These are phyloP conservation scores for Listrodromus nycthemerus DNA, from an alignment of 2,888 invertebrate species.

Conservation along the genomic window DNA sequence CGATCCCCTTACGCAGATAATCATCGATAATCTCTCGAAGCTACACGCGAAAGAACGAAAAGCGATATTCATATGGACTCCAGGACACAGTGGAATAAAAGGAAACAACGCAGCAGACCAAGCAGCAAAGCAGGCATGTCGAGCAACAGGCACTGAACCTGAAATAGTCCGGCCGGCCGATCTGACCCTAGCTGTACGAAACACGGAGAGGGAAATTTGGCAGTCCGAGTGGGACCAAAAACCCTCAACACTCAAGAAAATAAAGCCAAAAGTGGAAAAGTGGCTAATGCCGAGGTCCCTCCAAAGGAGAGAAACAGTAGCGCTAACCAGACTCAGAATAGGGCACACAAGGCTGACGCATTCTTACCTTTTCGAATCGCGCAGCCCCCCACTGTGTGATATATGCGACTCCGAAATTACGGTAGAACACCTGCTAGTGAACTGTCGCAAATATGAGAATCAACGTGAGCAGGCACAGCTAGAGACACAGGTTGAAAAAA, in stretches of 20 bases:
- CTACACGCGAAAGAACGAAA: neutral
- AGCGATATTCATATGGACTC: conserved; percentile 18
- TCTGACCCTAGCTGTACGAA: neutral
- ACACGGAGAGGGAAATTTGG: no score
- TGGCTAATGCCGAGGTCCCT: neutral
- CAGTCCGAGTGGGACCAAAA: neutral
- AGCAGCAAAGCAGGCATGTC: conserved; percentile 26
- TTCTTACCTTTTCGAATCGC: conserved; percentile 2
- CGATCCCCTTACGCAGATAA: neutral
- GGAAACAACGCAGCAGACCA: conserved; percentile 3
- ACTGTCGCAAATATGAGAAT: neutral
- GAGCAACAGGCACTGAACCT: neutral
- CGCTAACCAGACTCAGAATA: conserved; percentile 38
- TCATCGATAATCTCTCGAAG: neutral
- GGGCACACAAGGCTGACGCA: conserved; percentile 47
- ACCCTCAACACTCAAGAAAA: neutral
- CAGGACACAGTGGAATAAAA: conserved; percentile 6
- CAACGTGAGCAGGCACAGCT: neutral
- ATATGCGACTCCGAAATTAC: neutral
- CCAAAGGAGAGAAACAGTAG: conserved; percentile 1
- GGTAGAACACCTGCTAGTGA: conserved; percentile 10
- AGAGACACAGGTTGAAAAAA: neutral
- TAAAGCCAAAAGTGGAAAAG: neutral
- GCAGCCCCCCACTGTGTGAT: neutral
- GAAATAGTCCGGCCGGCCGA: neutral